These are phyloP conservation scores for Dreissena rostriformis DNA, from an alignment of 1,140 invertebrate genomes.

Conservation along the genomic window DNA sequence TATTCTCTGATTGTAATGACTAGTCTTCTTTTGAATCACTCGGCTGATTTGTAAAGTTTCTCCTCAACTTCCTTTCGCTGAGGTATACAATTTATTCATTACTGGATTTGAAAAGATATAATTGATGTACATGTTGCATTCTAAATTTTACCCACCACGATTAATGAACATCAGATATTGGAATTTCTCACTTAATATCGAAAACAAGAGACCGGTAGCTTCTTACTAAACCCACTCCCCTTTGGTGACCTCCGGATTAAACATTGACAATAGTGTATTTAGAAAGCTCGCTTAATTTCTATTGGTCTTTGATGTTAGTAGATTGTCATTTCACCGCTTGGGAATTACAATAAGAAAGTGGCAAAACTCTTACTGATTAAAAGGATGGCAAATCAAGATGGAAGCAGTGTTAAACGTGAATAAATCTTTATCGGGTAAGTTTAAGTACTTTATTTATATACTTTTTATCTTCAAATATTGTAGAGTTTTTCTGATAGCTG, in stretches of 20 bases:
- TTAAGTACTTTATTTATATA: neutral
- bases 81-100: slow-evolving; percentile 62
- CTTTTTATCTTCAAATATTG: no score
- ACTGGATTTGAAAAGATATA: slow-evolving; percentile 35
- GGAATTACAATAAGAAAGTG: slow-evolving; percentile 70
- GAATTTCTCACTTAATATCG: slow-evolving; percentile 57
- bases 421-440: slow-evolving; percentile 44
- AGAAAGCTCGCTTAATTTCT: slow-evolving; percentile 59
- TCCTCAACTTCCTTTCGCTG: slow-evolving; percentile 40
- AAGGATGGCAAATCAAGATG: slow-evolving; percentile 49
- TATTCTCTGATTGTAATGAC: slow-evolving; percentile 71
- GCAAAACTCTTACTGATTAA: slow-evolving; percentile 53
- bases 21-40: slow-evolving; percentile 42
- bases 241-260: slow-evolving; percentile 63
- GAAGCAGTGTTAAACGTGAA: slow-evolving; percentile 38
- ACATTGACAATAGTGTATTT: slow-evolving; percentile 64
- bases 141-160: slow-evolving; percentile 43
- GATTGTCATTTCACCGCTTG: slow-evolving; percentile 59
- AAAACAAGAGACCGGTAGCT: slow-evolving; percentile 62
- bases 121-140: slow-evolving; percentile 51
- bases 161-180: slow-evolving; percentile 65
- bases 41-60: slow-evolving; percentile 51
- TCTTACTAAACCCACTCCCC: slow-evolving; percentile 66
- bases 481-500: neutral
- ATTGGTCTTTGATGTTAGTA: slow-evolving; percentile 69